These are phyloP conservation scores for Spodoptera exigua DNA, from an alignment of 2,888 invertebrate species.

Conservation along the genomic window DNA sequence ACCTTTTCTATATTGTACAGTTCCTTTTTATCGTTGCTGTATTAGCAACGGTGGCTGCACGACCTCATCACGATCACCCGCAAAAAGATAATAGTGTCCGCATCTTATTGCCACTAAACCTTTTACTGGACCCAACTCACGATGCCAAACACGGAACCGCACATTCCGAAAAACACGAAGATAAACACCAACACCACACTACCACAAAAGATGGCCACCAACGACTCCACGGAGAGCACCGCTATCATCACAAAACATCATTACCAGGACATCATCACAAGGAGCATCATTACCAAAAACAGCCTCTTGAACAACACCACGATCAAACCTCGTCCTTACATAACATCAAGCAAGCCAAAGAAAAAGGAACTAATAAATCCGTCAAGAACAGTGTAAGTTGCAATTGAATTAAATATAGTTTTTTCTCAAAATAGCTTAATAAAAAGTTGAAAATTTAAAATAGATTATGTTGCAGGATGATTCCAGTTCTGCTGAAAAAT, in stretches of 20 bases:
- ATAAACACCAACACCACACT: not conserved
- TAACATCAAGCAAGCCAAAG: constrained; percentile 53
- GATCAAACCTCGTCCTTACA: constrained; percentile 65
- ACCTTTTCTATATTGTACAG: not conserved
- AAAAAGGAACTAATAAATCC: constrained; percentile 31
- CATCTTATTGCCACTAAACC: constrained; percentile 69
- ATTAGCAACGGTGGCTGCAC: constrained; percentile 18
- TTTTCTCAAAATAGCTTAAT: too few relatives aligned
- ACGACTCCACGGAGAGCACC: not conserved
- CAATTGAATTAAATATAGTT: too few relatives aligned
- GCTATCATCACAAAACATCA: too few relatives aligned
- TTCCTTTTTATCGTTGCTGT: constrained; percentile 22
- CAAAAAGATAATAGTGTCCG: constrained; percentile 64
- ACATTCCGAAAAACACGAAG: constrained; percentile 28
- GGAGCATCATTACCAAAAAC: constrained; percentile 14
- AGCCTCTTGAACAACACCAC: constrained; percentile 34
- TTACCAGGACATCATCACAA: constrained; percentile 8
- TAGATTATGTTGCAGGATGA: too few relatives aligned
- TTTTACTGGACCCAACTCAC: constrained; percentile 63
- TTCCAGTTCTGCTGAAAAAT: too few relatives aligned
- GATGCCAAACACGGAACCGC: constrained; percentile 18
- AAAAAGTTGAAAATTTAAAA: too few relatives aligned
- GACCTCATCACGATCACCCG: constrained; percentile 33
- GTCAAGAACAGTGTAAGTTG: constrained; percentile 30
- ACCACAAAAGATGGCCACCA: too few relatives aligned